Conservation (phyloP, 2,113 vertebrate genomes). For the Urocolius indicus region DNA sequence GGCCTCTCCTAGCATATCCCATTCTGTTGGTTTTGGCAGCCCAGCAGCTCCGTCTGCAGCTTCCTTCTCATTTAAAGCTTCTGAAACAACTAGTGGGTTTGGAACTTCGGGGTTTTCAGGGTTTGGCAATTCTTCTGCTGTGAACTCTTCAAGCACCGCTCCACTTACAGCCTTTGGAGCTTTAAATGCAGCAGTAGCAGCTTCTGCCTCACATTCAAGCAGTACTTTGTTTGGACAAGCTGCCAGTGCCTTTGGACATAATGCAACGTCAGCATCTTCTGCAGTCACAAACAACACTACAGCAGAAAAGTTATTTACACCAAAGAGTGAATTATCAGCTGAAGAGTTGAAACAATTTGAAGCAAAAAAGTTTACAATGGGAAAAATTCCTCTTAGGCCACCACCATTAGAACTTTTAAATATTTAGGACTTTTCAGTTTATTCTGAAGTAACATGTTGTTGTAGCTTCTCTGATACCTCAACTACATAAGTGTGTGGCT, state of each 20-base stretch:
- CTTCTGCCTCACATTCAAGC: background rate
- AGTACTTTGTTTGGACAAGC: background rate
- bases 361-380: conserved; percentile 81
- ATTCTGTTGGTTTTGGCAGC: background rate
- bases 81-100: background rate
- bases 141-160: background rate
- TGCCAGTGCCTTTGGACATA: background rate
- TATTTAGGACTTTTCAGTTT: background rate
- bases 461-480: too few relatives aligned
- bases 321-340: background rate
- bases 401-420: too few relatives aligned
- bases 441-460: too few relatives aligned
- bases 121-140: background rate
- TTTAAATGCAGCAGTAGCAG: background rate
- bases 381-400: conserved; percentile 65
- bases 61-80: background rate
- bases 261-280: background rate
- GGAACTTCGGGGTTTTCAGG: background rate
- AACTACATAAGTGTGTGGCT: too few relatives aligned
- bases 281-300: background rate
- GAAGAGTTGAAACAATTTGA: background rate
- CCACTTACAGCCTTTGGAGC: background rate
- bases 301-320: background rate
- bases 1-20: background rate
- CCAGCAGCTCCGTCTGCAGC: background rate